Percentiles rank a stretch among this genome's conserved stretches.
phyloP scores from a whole-genome alignment of 2,888 invertebrate species.

The Unio delphinus region DNA sequence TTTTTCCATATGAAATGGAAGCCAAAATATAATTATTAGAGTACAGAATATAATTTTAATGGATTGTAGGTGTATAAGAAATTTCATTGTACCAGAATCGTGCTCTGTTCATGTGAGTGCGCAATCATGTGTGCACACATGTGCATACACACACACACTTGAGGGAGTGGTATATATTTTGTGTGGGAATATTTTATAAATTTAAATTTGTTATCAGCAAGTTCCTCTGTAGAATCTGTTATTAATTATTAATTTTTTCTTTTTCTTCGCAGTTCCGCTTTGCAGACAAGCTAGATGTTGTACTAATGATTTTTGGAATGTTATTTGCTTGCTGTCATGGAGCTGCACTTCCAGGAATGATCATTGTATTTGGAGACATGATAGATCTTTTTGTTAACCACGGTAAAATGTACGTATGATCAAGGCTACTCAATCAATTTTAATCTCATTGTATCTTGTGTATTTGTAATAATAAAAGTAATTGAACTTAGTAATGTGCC shows the following conservation, averaged over 20 bases:
- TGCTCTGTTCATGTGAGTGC: no score
- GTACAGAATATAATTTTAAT: no score
- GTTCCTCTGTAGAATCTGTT: background rate
- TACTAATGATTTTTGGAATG: slow-evolving; percentile 65
- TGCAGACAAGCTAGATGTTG: slow-evolving; percentile 53
- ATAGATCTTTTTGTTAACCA: slow-evolving; percentile 63
- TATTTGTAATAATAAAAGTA: no score
- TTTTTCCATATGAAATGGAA: no score
- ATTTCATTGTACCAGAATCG: no score
- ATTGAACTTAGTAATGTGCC: no score
- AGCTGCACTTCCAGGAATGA: slow-evolving; percentile 63
- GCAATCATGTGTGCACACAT: no score
- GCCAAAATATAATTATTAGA: no score
- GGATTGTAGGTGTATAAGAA: no score
- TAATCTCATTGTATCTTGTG: no score
- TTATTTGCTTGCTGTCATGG: slow-evolving; percentile 61
- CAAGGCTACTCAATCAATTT: no score
- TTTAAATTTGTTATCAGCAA: background rate
- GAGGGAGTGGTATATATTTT: background rate
- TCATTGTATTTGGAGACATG: slow-evolving; percentile 70
- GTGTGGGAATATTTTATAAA: no score
- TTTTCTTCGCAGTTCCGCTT: slow-evolving; percentile 65
- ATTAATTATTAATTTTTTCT: slow-evolving; percentile 4
- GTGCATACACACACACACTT: background rate
- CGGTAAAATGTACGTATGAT: slow-evolving; percentile 13